A percentile compares a stretch with the other conserved stretches of the same genome.
phyloP scores from a whole-genome alignment of 2,888 invertebrate species.

The Drosophila anomelani region DNA sequence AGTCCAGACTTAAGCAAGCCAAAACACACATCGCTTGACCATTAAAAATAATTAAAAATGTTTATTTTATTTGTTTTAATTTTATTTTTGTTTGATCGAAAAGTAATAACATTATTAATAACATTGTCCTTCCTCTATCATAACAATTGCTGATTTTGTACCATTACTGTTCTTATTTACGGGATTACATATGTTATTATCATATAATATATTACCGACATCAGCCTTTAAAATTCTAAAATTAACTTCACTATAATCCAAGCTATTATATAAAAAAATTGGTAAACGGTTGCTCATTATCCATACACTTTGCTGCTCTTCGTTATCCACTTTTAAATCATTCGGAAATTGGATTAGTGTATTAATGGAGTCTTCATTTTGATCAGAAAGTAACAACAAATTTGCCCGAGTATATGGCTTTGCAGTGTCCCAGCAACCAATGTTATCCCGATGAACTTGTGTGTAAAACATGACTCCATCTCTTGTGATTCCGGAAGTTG shows the following conservation, averaged over 20 bases:
- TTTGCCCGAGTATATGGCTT: conserved; percentile 89
- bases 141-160: conserved; percentile 35
- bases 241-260: conserved; percentile 89
- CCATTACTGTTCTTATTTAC: conserved; percentile 5
- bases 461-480: conserved; percentile 91
- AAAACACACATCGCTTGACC: not conserved
- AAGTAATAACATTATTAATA: conserved; percentile 39
- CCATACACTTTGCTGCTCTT: conserved; percentile 89
- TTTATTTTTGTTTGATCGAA: not conserved
- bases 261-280: conserved; percentile 88
- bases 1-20: too few relatives aligned
- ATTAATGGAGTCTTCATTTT: conserved; percentile 75
- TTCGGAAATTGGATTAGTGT: conserved; percentile 91
- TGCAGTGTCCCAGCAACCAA: conserved; percentile 92
- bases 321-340: conserved; percentile 91
- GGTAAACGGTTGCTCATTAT: conserved; percentile 91
- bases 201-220: conserved; percentile 87
- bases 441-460: conserved; percentile 90
- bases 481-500: conserved; percentile 90
- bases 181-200: conserved; percentile 90
- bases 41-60: not conserved
- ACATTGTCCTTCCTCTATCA: conserved; percentile 68
- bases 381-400: conserved; percentile 84
- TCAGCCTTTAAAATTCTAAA: conserved; percentile 90
- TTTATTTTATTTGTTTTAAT: not conserved